A percentile compares a stretch with the other conserved stretches of the same genome.
Conservation (phyloP, 1,140 invertebrate species). For the Trachymyrmex cornetzi region DNA sequence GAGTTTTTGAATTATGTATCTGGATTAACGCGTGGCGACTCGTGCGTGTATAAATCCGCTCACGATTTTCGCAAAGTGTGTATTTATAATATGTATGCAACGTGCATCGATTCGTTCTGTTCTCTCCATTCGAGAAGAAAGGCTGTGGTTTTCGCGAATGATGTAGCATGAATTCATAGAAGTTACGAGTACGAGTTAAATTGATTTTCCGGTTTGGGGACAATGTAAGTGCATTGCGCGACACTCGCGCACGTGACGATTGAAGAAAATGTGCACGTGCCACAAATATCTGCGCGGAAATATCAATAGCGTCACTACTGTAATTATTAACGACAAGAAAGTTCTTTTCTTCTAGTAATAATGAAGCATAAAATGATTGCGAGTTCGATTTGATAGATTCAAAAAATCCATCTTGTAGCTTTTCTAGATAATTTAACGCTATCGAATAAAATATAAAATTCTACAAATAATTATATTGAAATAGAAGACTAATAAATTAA, state of each 20-base stretch:
- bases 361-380: background rate
- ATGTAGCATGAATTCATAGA: background rate
- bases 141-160: background rate
- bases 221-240: background rate
- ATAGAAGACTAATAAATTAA: background rate
- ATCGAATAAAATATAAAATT: background rate
- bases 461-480: background rate
- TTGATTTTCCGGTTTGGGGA: background rate
- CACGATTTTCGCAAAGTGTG: constrained; percentile 1
- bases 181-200: background rate
- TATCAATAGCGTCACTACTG: background rate
- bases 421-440: background rate
- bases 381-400: background rate
- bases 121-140: background rate
- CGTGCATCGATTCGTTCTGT: background rate
- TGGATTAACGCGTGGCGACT: constrained; percentile 65
- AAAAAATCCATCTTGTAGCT: no score
- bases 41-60: constrained; percentile 45
- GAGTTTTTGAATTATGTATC: constrained; percentile 77
- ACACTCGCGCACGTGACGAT: constrained; percentile 10
- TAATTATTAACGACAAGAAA: constrained; percentile 18
- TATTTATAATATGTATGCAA: background rate
- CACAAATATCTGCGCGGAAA: background rate
- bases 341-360: background rate
- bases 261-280: background rate